Evolutionary conservation across 2,113 vertebrate genomes (phyloP).

Genomic region (Capreolus pygargus): DNA sequence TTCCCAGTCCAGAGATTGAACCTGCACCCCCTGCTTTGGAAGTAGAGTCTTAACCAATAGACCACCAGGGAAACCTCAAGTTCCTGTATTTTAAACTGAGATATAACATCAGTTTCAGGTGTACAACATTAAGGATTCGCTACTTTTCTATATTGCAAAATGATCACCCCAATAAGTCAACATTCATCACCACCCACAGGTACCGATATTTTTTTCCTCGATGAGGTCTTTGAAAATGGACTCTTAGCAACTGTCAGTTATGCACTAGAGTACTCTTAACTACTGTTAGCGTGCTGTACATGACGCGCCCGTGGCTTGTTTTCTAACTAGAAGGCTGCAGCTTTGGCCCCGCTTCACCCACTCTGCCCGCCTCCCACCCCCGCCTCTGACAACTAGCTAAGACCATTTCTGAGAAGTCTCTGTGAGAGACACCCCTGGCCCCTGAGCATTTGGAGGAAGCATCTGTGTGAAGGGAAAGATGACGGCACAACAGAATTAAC

Average conservation of each 20-base stretch:
- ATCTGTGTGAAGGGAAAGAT: not conserved
- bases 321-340: not conserved
- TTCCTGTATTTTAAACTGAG: not conserved
- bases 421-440: not conserved
- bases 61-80: not conserved
- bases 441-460: not conserved
- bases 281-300: not conserved
- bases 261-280: not conserved
- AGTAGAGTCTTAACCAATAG: not conserved
- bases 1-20: not conserved
- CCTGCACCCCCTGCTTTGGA: not conserved
- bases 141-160: not conserved
- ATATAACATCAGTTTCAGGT: not conserved
- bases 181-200: not conserved
- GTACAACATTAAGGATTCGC: not conserved
- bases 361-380: not conserved
- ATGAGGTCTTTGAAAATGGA: not conserved
- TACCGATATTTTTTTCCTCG: not conserved
- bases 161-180: not conserved
- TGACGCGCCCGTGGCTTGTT: not conserved
- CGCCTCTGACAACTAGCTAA: not conserved
- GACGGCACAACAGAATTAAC: not conserved
- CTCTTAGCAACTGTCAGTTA: not conserved
- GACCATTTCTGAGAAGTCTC: not conserved
- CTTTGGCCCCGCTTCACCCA: fast-evolving